phyloP scores from a whole-genome alignment of 2,113 vertebrate genomes.

The Aramus guarauna region DNA sequence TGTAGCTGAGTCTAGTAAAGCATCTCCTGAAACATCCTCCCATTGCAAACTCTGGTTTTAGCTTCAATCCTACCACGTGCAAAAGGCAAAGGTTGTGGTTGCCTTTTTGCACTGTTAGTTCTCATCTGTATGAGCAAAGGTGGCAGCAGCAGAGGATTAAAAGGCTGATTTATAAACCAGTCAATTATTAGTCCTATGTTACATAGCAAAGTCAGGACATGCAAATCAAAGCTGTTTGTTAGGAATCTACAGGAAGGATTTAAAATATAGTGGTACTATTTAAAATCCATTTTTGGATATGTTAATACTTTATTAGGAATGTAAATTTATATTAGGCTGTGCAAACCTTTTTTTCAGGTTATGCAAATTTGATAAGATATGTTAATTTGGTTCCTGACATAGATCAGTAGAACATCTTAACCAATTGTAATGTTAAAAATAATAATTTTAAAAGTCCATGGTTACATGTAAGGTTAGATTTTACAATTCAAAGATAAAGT shows the following conservation, averaged over 20 bases:
- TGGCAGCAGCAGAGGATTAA: background rate
- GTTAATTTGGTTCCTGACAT: conserved; percentile 6
- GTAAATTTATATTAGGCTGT: conserved; percentile 37
- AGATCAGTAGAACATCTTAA: background rate
- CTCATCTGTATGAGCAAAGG: background rate
- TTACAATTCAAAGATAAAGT: background rate
- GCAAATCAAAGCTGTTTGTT: conserved; percentile 58
- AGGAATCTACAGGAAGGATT: conserved; percentile 7
- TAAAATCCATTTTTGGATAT: conserved; percentile 46
- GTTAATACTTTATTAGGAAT: conserved; percentile 57
- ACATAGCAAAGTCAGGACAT: conserved; percentile 60
- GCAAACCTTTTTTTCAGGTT: background rate
- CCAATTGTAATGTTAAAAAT: background rate
- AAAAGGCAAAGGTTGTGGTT: background rate
- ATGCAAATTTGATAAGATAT: conserved; percentile 50
- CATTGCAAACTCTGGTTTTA: background rate
- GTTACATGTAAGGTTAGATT: background rate
- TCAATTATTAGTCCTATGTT: background rate
- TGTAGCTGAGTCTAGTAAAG: background rate
- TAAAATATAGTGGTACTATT: conserved; percentile 7
- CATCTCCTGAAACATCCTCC: background rate
- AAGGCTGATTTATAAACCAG: conserved; percentile 1
- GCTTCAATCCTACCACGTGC: accelerated
- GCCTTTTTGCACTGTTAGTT: background rate
- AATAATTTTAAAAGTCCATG: background rate